Evolutionary conservation across 2,113 vertebrate genomes (phyloP).

Genomic region (Caranx melampygus): DNA sequence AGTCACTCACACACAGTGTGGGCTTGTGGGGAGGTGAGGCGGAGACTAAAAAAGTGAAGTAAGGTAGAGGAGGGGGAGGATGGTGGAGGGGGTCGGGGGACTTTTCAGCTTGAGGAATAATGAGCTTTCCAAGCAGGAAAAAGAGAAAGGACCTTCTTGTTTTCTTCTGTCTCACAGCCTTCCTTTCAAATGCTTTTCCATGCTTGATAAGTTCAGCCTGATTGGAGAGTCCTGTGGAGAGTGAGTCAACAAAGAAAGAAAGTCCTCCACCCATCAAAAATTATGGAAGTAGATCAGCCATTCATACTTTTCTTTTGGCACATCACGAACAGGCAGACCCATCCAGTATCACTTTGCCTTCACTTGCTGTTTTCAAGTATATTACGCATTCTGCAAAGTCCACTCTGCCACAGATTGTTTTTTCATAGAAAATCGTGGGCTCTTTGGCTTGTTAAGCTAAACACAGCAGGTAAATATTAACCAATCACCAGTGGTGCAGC

Average conservation of each 20-base stretch:
- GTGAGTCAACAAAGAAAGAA: constrained; percentile 44
- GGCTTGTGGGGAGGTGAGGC: constrained; percentile 52
- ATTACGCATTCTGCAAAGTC: constrained; percentile 44
- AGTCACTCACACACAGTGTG: constrained; percentile 43
- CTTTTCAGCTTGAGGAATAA: constrained; percentile 71
- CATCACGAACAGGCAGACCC: constrained; percentile 29
- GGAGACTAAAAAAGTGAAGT: constrained; percentile 56
- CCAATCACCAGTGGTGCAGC: constrained; percentile 16
- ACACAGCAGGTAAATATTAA: constrained; percentile 62
- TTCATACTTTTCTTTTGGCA: constrained; percentile 36
- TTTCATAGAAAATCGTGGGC: neutral
- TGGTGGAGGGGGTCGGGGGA: neutral
- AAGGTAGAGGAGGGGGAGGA: constrained; percentile 49
- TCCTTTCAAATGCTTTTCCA: constrained; percentile 72
- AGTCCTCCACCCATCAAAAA: constrained; percentile 37
- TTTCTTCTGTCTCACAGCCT: constrained; percentile 56
- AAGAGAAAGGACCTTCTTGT: constrained; percentile 76
- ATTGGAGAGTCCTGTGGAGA: constrained; percentile 58
- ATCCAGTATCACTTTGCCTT: neutral
- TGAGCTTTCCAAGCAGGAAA: constrained; percentile 67
- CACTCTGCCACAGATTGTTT: neutral
- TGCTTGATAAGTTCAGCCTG: constrained; percentile 59
- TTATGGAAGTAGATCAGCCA: constrained; percentile 26
- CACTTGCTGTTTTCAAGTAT: neutral
- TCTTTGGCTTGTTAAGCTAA: constrained; percentile 35